Evolutionary conservation across 2,888 invertebrate species (phyloP).

Genomic region (Lottia scabra): DNA sequence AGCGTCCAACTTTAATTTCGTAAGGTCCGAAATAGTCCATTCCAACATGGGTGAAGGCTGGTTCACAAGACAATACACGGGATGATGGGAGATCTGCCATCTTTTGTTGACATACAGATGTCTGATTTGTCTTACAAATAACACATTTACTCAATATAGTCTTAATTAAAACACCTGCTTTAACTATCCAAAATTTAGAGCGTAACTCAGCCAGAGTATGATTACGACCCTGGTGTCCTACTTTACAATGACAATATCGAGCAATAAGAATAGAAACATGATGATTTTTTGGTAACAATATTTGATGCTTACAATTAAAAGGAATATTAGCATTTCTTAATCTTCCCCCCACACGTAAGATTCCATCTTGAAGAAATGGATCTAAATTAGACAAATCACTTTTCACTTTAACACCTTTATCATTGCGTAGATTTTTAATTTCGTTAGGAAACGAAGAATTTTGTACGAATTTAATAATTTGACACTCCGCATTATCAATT

Average conservation of each 20-base stretch:
- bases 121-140: not conserved
- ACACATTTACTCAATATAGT: slow-evolving; percentile 2
- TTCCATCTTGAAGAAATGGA: not conserved
- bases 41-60: slow-evolving; percentile 20
- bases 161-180: not conserved
- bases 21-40: slow-evolving; percentile 30
- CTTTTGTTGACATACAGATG: slow-evolving; percentile 5
- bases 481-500: too few species aligned
- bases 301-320: slow-evolving; percentile 13
- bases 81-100: slow-evolving; percentile 1
- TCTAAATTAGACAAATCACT: slow-evolving; percentile 2
- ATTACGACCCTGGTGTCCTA: slow-evolving; percentile 8
- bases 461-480: too few species aligned
- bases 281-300: slow-evolving; percentile 10
- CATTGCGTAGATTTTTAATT: not conserved
- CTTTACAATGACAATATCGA: slow-evolving; percentile 4
- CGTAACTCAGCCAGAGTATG: slow-evolving; percentile 1
- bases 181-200: slow-evolving; percentile 16
- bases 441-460: too few species aligned
- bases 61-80: not conserved
- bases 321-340: not conserved
- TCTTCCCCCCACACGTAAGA: slow-evolving; percentile 12
- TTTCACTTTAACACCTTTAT: not conserved
- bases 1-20: too few species aligned
- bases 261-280: slow-evolving; percentile 14